Evolutionary conservation across 2,113 vertebrate species (phyloP).

Genomic region (Antidorcas marsupialis): DNA sequence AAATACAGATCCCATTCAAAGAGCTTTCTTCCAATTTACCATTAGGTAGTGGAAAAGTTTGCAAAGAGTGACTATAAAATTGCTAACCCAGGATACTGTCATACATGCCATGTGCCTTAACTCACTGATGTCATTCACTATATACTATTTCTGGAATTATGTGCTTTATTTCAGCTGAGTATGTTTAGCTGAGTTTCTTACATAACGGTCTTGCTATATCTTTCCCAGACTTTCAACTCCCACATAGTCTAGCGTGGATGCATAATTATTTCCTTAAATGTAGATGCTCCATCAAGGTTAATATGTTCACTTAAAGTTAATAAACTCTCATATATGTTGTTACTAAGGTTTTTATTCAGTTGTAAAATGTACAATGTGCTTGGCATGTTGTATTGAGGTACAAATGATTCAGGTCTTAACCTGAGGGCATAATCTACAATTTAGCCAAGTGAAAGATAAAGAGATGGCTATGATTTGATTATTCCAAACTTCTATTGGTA

Average conservation of each 20-base stretch:
- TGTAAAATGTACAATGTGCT: neutral
- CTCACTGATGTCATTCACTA: neutral
- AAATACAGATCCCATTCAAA: neutral
- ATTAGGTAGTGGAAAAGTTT: neutral
- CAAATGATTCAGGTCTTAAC: neutral
- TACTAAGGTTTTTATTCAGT: neutral
- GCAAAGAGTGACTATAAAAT: neutral
- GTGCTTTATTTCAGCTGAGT: neutral
- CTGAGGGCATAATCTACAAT: neutral
- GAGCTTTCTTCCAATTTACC: neutral
- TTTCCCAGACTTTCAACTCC: constrained; percentile 29
- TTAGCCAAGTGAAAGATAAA: neutral
- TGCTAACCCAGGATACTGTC: neutral
- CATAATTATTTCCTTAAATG: constrained; percentile 24
- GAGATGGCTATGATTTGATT: neutral
- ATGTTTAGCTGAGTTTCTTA: neutral
- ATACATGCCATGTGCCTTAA: neutral
- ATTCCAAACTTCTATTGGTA: neutral
- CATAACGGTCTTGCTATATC: neutral
- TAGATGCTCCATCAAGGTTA: neutral
- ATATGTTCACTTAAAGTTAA: neutral
- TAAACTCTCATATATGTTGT: neutral
- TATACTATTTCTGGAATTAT: neutral
- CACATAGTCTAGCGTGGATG: neutral
- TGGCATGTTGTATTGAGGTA: neutral